These are phyloP conservation scores for Microcebus ravelobensis DNA, from an alignment of 2,113 vertebrate species.

Conservation along the genomic window DNA sequence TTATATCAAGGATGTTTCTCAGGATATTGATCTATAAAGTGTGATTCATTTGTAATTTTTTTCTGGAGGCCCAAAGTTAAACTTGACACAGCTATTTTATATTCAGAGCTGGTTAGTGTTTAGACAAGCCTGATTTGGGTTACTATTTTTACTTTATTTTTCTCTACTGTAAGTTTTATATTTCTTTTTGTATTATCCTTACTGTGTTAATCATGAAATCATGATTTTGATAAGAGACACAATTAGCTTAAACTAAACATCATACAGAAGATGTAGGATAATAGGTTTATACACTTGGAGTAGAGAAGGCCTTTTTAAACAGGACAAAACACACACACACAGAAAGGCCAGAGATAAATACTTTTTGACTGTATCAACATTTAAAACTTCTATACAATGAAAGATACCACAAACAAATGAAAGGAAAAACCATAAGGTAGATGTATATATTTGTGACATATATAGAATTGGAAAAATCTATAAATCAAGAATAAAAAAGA, in stretches of 20 bases:
- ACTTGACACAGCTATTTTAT: not conserved
- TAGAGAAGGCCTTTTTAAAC: slow-evolving; percentile 4
- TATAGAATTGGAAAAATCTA: slow-evolving; percentile 27
- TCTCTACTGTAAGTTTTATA: not conserved
- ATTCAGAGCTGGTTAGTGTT: not conserved
- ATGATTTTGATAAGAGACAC: not conserved
- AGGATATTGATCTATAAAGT: not conserved
- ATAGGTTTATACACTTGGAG: not conserved
- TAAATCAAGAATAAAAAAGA: slow-evolving; percentile 1
- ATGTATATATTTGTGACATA: not conserved
- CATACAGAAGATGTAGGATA: not conserved
- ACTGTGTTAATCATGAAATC: slow-evolving; percentile 1
- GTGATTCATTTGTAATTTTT: not conserved
- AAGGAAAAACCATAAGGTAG: not conserved
- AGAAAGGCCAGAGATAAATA: not conserved
- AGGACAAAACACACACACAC: not conserved
- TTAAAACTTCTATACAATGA: not conserved
- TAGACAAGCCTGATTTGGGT: not conserved
- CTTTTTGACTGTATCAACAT: not conserved
- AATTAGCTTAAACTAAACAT: slow-evolving; percentile 36
- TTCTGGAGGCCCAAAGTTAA: slow-evolving; percentile 1
- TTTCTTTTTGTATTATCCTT: slow-evolving; percentile 14
- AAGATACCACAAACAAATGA: not conserved
- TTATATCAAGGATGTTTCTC: slow-evolving; percentile 17
- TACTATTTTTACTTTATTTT: not conserved